These are phyloP conservation scores for Sinocyclocheilus anshuiensis DNA, from an alignment of 2,113 vertebrate species.

Conservation along the genomic window DNA sequence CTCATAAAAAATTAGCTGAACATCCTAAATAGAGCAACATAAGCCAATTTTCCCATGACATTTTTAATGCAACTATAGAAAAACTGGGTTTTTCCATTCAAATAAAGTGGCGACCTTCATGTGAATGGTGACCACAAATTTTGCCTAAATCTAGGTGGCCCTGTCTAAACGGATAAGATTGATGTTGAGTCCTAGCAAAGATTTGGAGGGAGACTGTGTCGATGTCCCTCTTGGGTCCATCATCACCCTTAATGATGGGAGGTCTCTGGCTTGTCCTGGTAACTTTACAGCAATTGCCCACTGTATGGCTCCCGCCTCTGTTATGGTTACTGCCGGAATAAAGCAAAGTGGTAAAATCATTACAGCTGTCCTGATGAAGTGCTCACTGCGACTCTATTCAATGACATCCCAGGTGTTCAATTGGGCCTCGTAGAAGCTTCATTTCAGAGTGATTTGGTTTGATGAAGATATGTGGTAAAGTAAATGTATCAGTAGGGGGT, in stretches of 20 bases:
- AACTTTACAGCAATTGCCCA: slow-evolving; percentile 67
- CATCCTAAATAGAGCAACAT: background rate
- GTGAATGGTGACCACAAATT: background rate
- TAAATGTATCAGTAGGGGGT: background rate
- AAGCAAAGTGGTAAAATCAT: slow-evolving; percentile 75
- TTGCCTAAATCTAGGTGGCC: slow-evolving; percentile 1
- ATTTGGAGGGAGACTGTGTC: background rate
- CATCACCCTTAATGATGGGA: slow-evolving; percentile 35
- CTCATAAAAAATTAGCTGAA: background rate
- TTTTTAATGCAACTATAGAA: background rate
- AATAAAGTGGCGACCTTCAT: background rate
- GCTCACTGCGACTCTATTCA: slow-evolving; percentile 62
- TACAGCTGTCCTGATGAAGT: slow-evolving; percentile 68
- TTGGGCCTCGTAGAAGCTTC: slow-evolving; percentile 66
- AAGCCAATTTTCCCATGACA: background rate
- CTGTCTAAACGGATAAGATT: slow-evolving; percentile 12
- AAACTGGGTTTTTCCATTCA: background rate
- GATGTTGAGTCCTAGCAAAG: background rate
- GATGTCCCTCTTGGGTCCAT: slow-evolving; percentile 5
- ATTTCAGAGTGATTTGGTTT: slow-evolving; percentile 65
- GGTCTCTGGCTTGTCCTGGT: slow-evolving; percentile 49
- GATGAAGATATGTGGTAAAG: slow-evolving; percentile 52
- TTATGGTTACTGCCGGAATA: slow-evolving; percentile 75
- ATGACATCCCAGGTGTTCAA: slow-evolving; percentile 73
- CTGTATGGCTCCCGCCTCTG: slow-evolving; percentile 70